A percentile compares a stretch with the other conserved stretches of the same genome.
phyloP scores from a whole-genome alignment of 2,797 vertebrate species.

The Rhincodon typus region DNA sequence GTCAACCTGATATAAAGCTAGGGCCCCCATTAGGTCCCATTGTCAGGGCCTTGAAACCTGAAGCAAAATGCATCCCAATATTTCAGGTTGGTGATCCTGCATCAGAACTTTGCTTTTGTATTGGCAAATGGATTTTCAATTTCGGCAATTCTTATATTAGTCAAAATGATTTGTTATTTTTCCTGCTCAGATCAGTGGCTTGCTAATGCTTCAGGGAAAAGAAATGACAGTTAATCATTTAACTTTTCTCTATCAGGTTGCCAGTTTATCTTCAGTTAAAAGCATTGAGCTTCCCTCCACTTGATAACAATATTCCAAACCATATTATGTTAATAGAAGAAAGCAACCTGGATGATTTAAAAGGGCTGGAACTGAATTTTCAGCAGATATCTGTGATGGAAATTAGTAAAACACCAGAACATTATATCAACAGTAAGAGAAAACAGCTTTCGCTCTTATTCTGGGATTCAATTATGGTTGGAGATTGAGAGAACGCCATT shows the following conservation, averaged over 20 bases:
- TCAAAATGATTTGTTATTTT: neutral
- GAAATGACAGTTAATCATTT: neutral
- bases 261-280: neutral
- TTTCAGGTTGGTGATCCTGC: no score
- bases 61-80: no score
- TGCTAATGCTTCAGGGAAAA: neutral
- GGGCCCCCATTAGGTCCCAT: no score
- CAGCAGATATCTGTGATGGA: neutral
- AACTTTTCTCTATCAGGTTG: neutral
- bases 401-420: neutral
- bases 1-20: neutral
- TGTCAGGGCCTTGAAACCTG: no score
- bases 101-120: neutral
- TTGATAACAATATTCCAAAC: neutral
- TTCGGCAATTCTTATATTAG: neutral
- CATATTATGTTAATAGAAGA: neutral
- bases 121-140: neutral
- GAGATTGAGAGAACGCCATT: neutral
- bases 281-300: neutral
- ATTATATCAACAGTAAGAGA: neutral
- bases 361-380: neutral
- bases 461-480: neutral
- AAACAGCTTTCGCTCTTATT: neutral
- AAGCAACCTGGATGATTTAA: neutral
- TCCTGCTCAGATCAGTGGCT: neutral